Evolutionary conservation across 2,888 invertebrate species (phyloP).

Genomic region (Osmoderma eremita): DNA sequence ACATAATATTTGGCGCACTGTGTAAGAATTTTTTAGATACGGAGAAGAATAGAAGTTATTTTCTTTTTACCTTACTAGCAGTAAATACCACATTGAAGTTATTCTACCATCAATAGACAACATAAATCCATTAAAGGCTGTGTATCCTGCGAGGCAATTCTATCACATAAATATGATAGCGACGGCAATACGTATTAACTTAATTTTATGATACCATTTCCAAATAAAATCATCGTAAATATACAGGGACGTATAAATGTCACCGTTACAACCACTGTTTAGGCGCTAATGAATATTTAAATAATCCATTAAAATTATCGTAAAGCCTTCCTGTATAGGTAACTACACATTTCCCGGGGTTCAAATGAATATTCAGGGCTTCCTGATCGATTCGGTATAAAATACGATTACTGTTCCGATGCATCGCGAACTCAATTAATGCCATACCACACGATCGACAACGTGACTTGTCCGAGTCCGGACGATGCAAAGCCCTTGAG

Average conservation of each 20-base stretch:
- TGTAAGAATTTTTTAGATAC: too few species aligned
- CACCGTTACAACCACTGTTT: slow-evolving; percentile 31
- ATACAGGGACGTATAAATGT: slow-evolving; percentile 26
- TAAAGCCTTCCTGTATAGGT: slow-evolving; percentile 8
- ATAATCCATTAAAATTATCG: slow-evolving; percentile 11
- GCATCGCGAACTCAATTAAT: slow-evolving; percentile 19
- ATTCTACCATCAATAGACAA: neutral
- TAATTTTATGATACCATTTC: slow-evolving; percentile 13
- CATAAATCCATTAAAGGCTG: slow-evolving; percentile 21
- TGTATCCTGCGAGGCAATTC: neutral
- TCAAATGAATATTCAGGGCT: slow-evolving; percentile 16
- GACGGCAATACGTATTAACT: neutral
- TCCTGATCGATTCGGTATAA: slow-evolving; percentile 14
- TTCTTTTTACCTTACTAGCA: neutral
- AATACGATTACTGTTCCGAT: slow-evolving; percentile 10
- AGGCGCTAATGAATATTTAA: slow-evolving; percentile 33
- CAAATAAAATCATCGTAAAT: slow-evolving; percentile 19
- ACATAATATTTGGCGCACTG: too few species aligned
- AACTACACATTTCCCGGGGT: slow-evolving; percentile 1
- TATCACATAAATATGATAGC: too few species aligned
- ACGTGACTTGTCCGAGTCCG: neutral
- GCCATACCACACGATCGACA: neutral
- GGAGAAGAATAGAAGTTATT: too few species aligned
- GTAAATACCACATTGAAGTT: neutral
- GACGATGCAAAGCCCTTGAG: slow-evolving; percentile 20